Base-by-base conservation (phyloP, 2,888 invertebrate genomes). In the Venustoraphidia nigricollis region DNA sequence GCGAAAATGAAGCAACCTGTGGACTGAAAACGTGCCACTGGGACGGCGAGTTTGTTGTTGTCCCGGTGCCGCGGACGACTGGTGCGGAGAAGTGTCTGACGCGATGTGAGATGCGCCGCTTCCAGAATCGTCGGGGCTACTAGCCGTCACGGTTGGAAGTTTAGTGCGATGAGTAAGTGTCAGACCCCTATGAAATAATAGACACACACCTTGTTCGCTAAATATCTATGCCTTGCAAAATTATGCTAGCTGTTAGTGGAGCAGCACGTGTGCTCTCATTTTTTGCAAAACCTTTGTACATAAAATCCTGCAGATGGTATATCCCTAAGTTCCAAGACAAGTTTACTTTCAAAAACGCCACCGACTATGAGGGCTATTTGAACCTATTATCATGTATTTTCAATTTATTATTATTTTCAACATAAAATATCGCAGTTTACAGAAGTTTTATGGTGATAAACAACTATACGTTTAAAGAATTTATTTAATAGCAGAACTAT, bases 21-120 rank as follows among this genome's bases (percentile, higher is more conserved):
- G 60, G 63, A 73, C 73, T 71, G 71, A 73, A 72, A 70, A 68
- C 65, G 71, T 70, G 63, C 71, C 66, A 68, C 72, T 72, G 66
- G 72, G 70, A 60, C 72, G 69, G 56, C 70, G 68, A 59, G 68
- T 65, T 57, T 58, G 55, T 54, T 56, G 58, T 56, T 58, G 56
- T 50, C 57, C 56, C 54, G 62, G 60, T 54, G 59, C 58, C 55
- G 59, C 55, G 49, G 57, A 56, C 60, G 56, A 60, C 47, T 50
- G 44, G 10, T 50, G 47, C 35, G 46, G 51, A 36, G 14, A 44
- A 13, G 52, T 55, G 42, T 56, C 56, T 53, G 56, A 63, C 57
- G 61, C 62, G 54, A 62, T 60, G 57, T 57, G 57, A 55, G 62
- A 58, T 49, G 61, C 57, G 42, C 57, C 44, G 55, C 66, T 63